Evolutionary conservation across 2,888 invertebrate species (phyloP), one percentile per base, ranked within the genome.

Genomic region (Drosophila lutescens): DNA sequence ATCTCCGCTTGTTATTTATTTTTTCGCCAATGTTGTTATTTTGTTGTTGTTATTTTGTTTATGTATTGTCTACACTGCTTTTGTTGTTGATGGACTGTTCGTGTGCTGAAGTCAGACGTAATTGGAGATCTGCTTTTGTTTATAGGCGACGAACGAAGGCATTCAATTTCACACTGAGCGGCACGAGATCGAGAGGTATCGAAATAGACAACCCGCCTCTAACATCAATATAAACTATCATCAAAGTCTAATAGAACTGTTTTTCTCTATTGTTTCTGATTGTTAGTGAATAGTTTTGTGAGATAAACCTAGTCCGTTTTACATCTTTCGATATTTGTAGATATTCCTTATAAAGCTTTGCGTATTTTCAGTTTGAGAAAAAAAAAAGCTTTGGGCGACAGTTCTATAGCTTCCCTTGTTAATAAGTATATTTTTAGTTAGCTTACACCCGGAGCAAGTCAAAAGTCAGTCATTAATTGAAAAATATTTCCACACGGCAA

Each of bases 141-240:
- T 60, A 67, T 58, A 61, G 70, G 66, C 61, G 71, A 66, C 56
- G 58, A 74, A 61, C 54, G 74, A 71, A 77, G 55, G 63, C 65
- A 77, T 78, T 79, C 23, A 49, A 55, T 80, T 77, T 80, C 65
- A 77, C 83, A 83, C 66, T 40, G 66, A 9, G 36, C 20, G 57
- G 30, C 66, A 69, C 66, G 57, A 46, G 69, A 69, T 66, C 53
- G 38, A 9, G 13, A 43, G 13, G 32, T 32, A 47, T 47, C 12
- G 10, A 6, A 30, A 66, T 30, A 51, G 63, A 44, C 15, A 65
- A n/a, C 13, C 36, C 44, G 54, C 32, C 66, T 7, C 30, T n/a
- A 20, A 40, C 32, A 54, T 54, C 55, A 23, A 40, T 68, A 38
- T 46, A 7, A 46, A 20, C 38, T n/a, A 54, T 61, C 20, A 63